Evolutionary conservation across 2,888 invertebrate genomes (phyloP), one percentile per base, ranked within the genome.

Genomic region (Micoletzkya japonica): DNA sequence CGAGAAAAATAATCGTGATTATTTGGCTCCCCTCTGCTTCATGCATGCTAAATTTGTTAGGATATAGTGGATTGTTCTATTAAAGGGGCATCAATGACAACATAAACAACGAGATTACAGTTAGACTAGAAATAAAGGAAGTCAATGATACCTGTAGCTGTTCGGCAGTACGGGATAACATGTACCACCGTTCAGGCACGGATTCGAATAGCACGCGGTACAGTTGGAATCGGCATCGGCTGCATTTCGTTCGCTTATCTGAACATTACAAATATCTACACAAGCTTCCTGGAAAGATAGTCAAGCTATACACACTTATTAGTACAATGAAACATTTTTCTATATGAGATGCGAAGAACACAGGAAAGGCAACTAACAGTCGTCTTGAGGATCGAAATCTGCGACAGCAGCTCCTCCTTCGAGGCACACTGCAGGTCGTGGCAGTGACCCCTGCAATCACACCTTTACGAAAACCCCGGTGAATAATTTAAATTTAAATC

Each of bases 171-270:
- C 77, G 34, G 77, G 69, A 0, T 73, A 67, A 59, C 79, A 80
- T 7, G 70, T 70, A 64, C 79, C 79, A 28, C 73, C 76, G 70
- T 78, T 78, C 26, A 66, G 57, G 58, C 79, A 80, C 14, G 76
- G 75, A 34, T 52, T 72, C 26, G 77, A 66, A 28, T 54, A 66
- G 64, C 64, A 66, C 10, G 64, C 64, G 24, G 34, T 66, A 32
- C 64, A 66, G n/a, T 54, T 28, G 34, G 54, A 37, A 28, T 66
- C 64, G 36, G 52, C 54, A 7, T 32, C 20, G 28, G 37, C 4
- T 4, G 7, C 2, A 4, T 66, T 37, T 7, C 36, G 64, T 26
- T 28, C 17, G 17, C 6, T 14, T 7, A 66, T 37, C 64, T 66
- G 34, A 2, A 28, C 36, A 24, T 37, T 1, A 0, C 44, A 1